phyloP scores from a whole-genome alignment of 2,888 invertebrate species.

The Sinotaia quadrata region DNA sequence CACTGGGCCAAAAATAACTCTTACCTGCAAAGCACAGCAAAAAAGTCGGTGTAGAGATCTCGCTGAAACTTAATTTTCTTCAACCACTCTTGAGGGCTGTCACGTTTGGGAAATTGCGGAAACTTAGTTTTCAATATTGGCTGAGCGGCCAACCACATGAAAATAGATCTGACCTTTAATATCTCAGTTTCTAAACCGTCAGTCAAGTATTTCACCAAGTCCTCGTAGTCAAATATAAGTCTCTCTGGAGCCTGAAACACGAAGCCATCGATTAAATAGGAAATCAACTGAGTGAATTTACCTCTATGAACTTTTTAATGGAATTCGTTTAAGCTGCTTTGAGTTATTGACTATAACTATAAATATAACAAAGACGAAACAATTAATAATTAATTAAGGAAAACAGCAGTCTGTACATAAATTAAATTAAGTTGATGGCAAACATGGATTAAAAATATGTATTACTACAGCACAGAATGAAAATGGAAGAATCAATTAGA shows the following conservation, averaged over 20 bases:
- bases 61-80: constrained; percentile 14
- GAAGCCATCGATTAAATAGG: no score
- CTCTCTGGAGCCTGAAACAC: not conserved
- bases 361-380: no score
- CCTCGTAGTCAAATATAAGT: not conserved
- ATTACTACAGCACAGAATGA: no score
- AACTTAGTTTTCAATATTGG: not conserved
- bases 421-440: no score
- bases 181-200: constrained; percentile 4
- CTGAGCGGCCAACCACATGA: constrained; percentile 18
- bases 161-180: constrained; percentile 15
- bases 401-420: no score
- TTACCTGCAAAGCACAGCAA: constrained; percentile 21
- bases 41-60: constrained; percentile 5
- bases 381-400: no score
- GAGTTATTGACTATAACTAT: no score
- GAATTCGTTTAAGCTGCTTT: no score
- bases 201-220: constrained; percentile 3
- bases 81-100: constrained; percentile 9
- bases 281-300: no score
- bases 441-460: no score
- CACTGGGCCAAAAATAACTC: not conserved
- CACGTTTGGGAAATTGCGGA: not conserved
- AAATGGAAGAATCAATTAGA: no score
- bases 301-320: no score